Base-by-base conservation (phyloP, 2,113 vertebrate species). In the Clupea harengus region DNA sequence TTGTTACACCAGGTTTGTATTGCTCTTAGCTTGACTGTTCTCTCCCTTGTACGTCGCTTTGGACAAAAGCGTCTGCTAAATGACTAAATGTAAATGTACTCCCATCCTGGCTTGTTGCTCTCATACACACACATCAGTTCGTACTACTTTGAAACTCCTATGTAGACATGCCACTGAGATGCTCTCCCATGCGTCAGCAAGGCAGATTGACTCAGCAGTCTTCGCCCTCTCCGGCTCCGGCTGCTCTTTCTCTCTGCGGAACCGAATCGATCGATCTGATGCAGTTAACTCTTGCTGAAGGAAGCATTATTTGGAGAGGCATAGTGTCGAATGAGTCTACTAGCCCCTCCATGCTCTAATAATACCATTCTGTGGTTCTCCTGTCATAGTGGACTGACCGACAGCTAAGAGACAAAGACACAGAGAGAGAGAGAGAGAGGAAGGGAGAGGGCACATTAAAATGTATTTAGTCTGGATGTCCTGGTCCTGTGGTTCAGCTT, bases 291-390 rank as follows among this genome's bases (percentile, higher is more conserved):
- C 45, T 84, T 10, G 15, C 44, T n/a, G 20, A 85, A 60, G 15
- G 75, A 81, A 64, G 45, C 52, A 57, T 64, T 85, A 82, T 82
- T 85, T 85, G 80, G 81, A 82, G 80, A 22, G 46, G 32, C 78
- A 60, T 82, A 67, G 32, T n/a, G 85, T 80, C 82, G 82, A 85
- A 85, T 64, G 47, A 67, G 75, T 81, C 80, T 28, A 46, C 54
- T 81, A 64, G 64, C 32, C 50, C 17, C 47, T 17, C 52, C 11
- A 81, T 39, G 85, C 80, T 54, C 45, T 85, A 60, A 81, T 85
- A 82, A 82, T n/a, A 82, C n/a, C 0, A 67, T 67, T 67, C 60
- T 67, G 60, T 81, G 78, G 46, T 57, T 84, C 83, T 64, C 44
- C 57, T 22, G 54, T 84, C 49, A 64, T 28, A 18, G 80, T 47